phyloP scores from a whole-genome alignment of 1,140 invertebrate species.

The Cheumatopsyche charites region DNA sequence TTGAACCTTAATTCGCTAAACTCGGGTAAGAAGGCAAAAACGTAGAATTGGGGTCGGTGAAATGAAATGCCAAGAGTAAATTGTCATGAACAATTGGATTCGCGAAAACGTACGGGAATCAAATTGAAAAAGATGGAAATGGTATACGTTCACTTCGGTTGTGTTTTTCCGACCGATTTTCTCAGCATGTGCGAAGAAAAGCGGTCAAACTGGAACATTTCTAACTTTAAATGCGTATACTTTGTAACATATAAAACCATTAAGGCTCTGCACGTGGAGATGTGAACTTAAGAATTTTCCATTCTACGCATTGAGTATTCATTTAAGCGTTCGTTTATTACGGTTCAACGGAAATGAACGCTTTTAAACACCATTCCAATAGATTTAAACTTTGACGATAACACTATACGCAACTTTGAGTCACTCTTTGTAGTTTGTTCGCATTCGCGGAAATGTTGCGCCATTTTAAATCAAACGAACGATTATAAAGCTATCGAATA shows the following conservation, averaged over 20 bases:
- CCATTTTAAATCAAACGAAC: too few species aligned
- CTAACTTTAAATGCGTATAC: not conserved
- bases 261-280: not conserved
- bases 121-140: too few species aligned
- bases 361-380: not conserved
- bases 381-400: too few species aligned
- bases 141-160: too few species aligned
- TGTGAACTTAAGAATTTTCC: not conserved
- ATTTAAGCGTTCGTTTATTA: not conserved
- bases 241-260: not conserved
- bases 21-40: not conserved
- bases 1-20: not conserved
- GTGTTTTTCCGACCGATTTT: too few species aligned
- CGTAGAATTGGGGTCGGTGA: not conserved
- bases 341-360: conserved; percentile 5
- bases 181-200: not conserved
- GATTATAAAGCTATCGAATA: too few species aligned
- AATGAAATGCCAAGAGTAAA: not conserved
- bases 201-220: not conserved
- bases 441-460: too few species aligned
- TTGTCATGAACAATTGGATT: conserved; percentile 1
- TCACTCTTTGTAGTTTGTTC: too few species aligned
- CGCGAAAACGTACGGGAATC: too few species aligned
- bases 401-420: too few species aligned
- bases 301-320: not conserved